These are phyloP conservation scores for Gymnothorax javanicus DNA, from an alignment of 2,797 vertebrate genomes.

Conservation along the genomic window DNA sequence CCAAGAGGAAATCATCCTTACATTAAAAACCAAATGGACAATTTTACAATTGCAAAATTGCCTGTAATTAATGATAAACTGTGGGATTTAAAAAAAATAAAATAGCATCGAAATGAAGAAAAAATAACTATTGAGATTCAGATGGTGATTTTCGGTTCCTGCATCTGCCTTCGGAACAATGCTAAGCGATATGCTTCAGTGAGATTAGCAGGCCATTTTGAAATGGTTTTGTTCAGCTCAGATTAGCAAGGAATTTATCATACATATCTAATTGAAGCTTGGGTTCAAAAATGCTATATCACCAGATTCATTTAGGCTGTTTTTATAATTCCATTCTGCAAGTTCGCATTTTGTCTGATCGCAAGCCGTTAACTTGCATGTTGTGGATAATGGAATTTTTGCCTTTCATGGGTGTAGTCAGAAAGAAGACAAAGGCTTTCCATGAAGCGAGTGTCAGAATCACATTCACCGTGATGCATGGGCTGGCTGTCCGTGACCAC, in stretches of 20 bases:
- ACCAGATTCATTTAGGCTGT: neutral
- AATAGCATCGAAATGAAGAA: constrained; percentile 3
- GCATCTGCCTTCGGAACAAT: neutral
- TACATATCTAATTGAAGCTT: neutral
- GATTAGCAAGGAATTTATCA: constrained; percentile 12
- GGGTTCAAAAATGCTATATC: neutral
- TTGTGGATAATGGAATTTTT: neutral
- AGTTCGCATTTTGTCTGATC: neutral
- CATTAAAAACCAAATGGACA: constrained; percentile 1
- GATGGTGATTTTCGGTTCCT: constrained; percentile 11
- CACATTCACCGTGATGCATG: neutral
- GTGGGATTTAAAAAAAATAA: neutral
- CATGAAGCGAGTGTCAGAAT: neutral
- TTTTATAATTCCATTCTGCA: neutral
- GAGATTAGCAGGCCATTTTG: neutral
- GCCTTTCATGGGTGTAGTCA: neutral
- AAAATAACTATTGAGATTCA: neutral
- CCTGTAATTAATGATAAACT: neutral
- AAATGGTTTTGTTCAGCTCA: constrained; percentile 5
- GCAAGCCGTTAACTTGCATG: neutral
- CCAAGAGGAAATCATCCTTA: neutral
- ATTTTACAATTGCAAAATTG: neutral
- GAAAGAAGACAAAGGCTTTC: constrained; percentile 13
- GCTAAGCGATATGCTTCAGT: neutral
- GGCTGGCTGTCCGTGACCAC: neutral